Percentiles rank a stretch among this genome's conserved stretches.
phyloP scores from a whole-genome alignment of 2,797 vertebrate species.

The Gobio occitaniae region DNA sequence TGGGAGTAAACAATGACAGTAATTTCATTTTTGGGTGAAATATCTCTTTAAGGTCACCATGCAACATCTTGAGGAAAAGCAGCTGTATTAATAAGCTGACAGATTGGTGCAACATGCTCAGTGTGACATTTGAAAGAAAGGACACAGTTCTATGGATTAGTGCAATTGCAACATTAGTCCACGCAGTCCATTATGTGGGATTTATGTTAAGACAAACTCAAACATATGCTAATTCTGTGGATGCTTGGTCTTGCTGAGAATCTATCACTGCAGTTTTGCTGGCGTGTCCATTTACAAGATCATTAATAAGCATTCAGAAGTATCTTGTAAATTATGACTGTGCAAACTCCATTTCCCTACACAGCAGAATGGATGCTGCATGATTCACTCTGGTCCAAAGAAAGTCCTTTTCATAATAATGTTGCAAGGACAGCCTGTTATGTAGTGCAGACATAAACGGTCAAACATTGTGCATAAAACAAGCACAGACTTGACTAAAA shows the following conservation, averaged over 20 bases:
- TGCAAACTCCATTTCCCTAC: constrained; percentile 8
- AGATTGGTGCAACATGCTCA: constrained; percentile 29
- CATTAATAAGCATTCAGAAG: constrained; percentile 41
- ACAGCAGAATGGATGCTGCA: constrained; percentile 10
- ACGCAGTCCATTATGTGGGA: constrained; percentile 14
- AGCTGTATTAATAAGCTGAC: constrained; percentile 14
- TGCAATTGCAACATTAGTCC: constrained; percentile 35
- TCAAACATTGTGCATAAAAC: not conserved
- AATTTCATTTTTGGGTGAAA: not conserved
- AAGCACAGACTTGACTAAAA: not conserved
- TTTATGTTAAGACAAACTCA: constrained; percentile 31
- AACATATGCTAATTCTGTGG: constrained; percentile 17
- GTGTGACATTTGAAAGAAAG: constrained; percentile 31
- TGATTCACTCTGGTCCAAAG: not conserved
- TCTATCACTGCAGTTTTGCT: constrained; percentile 24
- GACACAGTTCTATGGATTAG: constrained; percentile 36
- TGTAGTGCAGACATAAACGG: not conserved
- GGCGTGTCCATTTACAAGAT: not conserved
- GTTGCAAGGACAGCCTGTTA: not conserved
- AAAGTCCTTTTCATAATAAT: not conserved
- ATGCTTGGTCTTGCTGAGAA: constrained; percentile 1
- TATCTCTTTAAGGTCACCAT: not conserved
- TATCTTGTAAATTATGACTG: constrained; percentile 15
- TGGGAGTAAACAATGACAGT: constrained; percentile 13
- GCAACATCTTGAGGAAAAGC: constrained; percentile 2